Evolutionary conservation across 2,113 vertebrate species (phyloP).

Genomic region (Myxocyprinus asiaticus): DNA sequence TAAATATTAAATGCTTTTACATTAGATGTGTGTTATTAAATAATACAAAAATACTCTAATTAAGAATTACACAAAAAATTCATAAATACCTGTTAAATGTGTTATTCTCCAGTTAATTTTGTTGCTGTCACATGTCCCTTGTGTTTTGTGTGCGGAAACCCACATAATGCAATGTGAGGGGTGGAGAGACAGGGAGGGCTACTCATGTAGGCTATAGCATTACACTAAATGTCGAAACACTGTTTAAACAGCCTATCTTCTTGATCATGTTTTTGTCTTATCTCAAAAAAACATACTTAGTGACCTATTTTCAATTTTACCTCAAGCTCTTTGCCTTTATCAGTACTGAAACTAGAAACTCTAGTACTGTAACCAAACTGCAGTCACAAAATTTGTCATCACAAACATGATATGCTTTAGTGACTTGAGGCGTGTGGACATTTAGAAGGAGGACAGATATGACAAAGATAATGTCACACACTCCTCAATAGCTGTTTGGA

Average conservation of each 20-base stretch:
- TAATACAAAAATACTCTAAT: too few relatives aligned
- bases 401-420: conserved; percentile 17
- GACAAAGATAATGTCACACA: not conserved
- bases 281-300: too few relatives aligned
- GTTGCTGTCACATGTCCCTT: not conserved
- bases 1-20: too few relatives aligned
- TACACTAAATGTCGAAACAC: not conserved
- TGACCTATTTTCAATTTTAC: conserved; percentile 4
- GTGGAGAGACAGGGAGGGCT: not conserved
- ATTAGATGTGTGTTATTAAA: too few relatives aligned
- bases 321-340: not conserved
- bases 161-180: not conserved
- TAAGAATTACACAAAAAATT: not conserved
- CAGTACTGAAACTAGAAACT: conserved; percentile 9
- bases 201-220: not conserved
- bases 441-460: too few relatives aligned
- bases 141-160: too few relatives aligned
- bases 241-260: too few relatives aligned
- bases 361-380: not conserved
- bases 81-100: conserved; percentile 10
- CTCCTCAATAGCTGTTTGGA: not conserved
- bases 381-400: not conserved
- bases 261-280: too few relatives aligned
- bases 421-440: not conserved
- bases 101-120: conserved; percentile 28